Percentiles rank a stretch among this genome's conserved stretches.
Evolutionary conservation across 2,888 invertebrate genomes (phyloP).

Genomic region (Drosophila gaucha): DNA sequence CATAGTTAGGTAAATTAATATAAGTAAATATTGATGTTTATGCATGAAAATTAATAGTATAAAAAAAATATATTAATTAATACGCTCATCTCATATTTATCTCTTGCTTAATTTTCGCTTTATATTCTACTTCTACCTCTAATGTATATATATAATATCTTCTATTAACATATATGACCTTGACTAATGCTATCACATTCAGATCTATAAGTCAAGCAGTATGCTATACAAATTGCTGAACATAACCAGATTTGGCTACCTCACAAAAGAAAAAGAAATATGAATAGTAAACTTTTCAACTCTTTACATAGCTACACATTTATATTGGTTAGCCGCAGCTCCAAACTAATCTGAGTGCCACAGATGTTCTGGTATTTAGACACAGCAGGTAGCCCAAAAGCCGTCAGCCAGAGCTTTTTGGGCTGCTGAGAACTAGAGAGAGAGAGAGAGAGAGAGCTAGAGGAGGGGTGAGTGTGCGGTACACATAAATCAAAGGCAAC

Average conservation of each 20-base stretch:
- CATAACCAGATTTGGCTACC: neutral
- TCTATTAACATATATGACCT: neutral
- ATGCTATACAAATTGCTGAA: neutral
- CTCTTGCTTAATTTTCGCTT: no score
- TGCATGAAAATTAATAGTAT: no score
- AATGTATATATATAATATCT: no score
- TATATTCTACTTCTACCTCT: no score
- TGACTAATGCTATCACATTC: neutral
- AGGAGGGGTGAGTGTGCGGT: neutral
- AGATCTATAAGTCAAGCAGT: neutral
- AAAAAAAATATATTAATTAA: no score
- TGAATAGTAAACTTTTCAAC: neutral
- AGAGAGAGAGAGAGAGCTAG: neutral
- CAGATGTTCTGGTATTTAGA: constrained; percentile 34
- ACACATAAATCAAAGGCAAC: constrained; percentile 65
- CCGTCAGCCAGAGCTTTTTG: neutral
- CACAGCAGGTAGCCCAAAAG: constrained; percentile 43
- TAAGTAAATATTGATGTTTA: no score
- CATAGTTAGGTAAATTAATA: no score
- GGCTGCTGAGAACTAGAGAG: neutral
- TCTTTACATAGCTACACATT: neutral
- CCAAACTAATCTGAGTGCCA: constrained; percentile 16
- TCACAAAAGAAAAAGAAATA: no score
- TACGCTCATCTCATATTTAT: no score
- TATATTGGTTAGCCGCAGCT: constrained; percentile 28